These are phyloP conservation scores for Camponotus vicinus DNA, from an alignment of 1,140 invertebrate species.

Conservation along the genomic window DNA sequence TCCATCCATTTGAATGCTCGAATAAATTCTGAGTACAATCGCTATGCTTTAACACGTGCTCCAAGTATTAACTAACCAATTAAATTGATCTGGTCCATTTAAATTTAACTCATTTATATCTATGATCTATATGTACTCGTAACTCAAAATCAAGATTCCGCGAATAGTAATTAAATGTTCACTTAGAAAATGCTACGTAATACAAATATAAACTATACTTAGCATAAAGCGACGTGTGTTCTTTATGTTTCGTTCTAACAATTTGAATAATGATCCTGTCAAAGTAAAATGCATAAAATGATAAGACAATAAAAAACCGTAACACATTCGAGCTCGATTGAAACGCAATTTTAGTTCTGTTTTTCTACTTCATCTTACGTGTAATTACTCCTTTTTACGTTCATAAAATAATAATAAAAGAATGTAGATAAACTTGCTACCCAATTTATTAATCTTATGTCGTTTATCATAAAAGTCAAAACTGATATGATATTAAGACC, in stretches of 20 bases:
- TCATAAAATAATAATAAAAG: neutral
- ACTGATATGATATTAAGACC: conserved; percentile 15
- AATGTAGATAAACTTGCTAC: neutral
- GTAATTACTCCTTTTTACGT: neutral
- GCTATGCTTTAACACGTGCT: neutral
- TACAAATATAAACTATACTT: conserved; percentile 1
- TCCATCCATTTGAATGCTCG: neutral
- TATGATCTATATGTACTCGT: neutral
- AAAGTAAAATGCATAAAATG: neutral
- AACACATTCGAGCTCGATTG: neutral
- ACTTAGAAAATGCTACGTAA: neutral
- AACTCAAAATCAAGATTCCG: conserved; percentile 3
- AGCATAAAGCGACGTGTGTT: neutral
- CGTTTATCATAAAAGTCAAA: conserved; percentile 41
- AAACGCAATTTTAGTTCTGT: neutral
- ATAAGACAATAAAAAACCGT: neutral
- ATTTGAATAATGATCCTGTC: neutral
- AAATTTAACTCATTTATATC: conserved; percentile 19
- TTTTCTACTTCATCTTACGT: neutral
- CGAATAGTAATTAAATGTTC: neutral
- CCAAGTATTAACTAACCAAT: neutral
- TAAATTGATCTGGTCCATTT: neutral
- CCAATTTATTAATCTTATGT: conserved; percentile 28
- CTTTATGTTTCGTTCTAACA: neutral
- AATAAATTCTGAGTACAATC: neutral